Base-by-base conservation (phyloP, 2,888 invertebrate genomes). In the Acrobasis repandana region DNA sequence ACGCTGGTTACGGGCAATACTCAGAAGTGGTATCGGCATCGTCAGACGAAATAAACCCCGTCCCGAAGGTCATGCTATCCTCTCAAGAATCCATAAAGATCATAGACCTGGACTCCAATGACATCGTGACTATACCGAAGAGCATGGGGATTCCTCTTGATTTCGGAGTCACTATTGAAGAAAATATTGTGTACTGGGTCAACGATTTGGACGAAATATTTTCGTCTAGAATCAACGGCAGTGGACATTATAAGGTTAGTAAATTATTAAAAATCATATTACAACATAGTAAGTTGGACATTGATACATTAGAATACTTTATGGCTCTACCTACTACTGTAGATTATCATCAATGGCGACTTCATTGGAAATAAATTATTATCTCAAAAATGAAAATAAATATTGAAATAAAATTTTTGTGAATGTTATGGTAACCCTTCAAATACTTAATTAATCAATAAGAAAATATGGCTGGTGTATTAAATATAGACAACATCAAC, bases 121-220 rank as follows among this genome's bases (percentile, higher is more conserved):
- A 92, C 6, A 94, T 94, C 56, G 92, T 93, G 66, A 94, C 92
- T 1, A 88, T 94, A 52, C 83, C 95, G 10, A 93, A 94, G 63
- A 94, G 94, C 47, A 94, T 94, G 9, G 94, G 94, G 9, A 94
- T 94, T 61, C 95, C 96, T 0, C 92, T 95, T 10, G 95, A 96
- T 74, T 93, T 97, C 62, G 93, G 94, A 9, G 94, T 94, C 64
- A 90, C 95, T 47, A 94, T 95, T 3, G 94, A 94, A 69, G 97
- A 97, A 74, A 94, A 95, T 61, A 93, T 95, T 20, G 90, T 97
- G 6, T 96, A 96, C 72, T 98, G 97, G 97, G 94, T 97, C 14
- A 96, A 97, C 74, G 95, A 96, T 71, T 93, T 95, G 77, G 94
- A 95, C 65, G 95, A 96, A 79, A 84, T 96, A 63, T 94, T 95